Conservation (phyloP, 2,888 invertebrate genomes). For the Aporophyla nigra region DNA sequence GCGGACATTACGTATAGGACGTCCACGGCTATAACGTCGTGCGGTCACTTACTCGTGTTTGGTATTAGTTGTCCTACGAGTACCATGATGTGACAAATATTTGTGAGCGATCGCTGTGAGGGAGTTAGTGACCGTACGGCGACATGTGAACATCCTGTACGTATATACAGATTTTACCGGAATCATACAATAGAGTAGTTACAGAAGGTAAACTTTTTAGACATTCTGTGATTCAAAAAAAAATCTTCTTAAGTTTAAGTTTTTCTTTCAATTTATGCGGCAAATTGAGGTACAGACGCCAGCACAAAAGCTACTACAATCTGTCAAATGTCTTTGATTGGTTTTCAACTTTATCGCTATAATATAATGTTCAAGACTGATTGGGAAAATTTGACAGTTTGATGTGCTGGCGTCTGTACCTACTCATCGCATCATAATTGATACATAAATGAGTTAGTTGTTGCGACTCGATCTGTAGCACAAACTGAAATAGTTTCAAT, state of each 20-base stretch:
- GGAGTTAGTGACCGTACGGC: not conserved
- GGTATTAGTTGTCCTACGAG: no score
- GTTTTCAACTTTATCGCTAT: no score
- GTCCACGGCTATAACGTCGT: not conserved
- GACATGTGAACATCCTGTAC: constrained; percentile 8
- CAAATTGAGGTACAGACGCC: not conserved
- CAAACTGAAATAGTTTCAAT: not conserved
- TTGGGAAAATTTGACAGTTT: no score
- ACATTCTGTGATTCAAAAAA: not conserved
- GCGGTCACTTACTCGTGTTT: not conserved
- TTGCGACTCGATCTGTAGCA: not conserved
- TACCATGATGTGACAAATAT: not conserved
- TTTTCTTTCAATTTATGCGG: not conserved
- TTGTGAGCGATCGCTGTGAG: not conserved
- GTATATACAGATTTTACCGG: not conserved
- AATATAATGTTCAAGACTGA: no score
- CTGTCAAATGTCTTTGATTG: no score
- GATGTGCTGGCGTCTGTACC: no score
- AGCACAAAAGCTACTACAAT: no score
- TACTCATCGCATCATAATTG: not conserved
- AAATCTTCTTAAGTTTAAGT: not conserved
- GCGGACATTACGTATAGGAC: not conserved
- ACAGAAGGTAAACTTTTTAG: not conserved
- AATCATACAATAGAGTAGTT: not conserved
- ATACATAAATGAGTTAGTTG: not conserved